Evolutionary conservation across 2,888 invertebrate genomes (phyloP).

Genomic region (Heliconius sara): DNA sequence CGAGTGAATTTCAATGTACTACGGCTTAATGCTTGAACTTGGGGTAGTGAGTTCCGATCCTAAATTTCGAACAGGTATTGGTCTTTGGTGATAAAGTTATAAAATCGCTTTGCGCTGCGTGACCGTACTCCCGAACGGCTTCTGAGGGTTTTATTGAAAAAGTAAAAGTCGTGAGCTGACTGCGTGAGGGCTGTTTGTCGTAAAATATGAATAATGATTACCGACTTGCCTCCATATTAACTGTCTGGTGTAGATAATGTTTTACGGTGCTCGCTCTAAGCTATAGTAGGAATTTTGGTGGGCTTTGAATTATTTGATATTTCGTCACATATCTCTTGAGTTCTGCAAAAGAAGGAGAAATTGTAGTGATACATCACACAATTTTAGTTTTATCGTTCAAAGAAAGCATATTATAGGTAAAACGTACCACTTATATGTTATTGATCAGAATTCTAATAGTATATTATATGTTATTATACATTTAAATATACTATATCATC

Average conservation of each 20-base stretch:
- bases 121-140: conserved; percentile 74
- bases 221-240: conserved; percentile 38
- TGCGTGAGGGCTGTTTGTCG: conserved; percentile 65
- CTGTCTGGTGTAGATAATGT: conserved; percentile 12
- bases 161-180: conserved; percentile 79
- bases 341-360: not conserved
- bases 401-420: no score
- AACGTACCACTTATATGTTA: no score
- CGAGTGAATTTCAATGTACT: conserved; percentile 37
- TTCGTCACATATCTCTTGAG: not conserved
- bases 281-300: not conserved
- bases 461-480: no score
- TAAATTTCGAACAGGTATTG: conserved; percentile 62
- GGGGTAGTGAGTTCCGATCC: conserved; percentile 50
- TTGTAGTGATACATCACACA: no score
- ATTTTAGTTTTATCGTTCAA: no score
- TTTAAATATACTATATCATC: no score
- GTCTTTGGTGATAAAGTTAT: conserved; percentile 77
- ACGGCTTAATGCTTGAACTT: conserved; percentile 50
- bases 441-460: no score
- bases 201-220: conserved; percentile 78
- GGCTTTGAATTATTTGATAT: not conserved
- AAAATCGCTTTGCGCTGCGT: conserved; percentile 79
- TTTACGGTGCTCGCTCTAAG: not conserved
- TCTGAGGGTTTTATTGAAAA: conserved; percentile 81